Base-by-base conservation (phyloP, 2,113 vertebrate genomes). In the Pelodiscus sinensis region DNA sequence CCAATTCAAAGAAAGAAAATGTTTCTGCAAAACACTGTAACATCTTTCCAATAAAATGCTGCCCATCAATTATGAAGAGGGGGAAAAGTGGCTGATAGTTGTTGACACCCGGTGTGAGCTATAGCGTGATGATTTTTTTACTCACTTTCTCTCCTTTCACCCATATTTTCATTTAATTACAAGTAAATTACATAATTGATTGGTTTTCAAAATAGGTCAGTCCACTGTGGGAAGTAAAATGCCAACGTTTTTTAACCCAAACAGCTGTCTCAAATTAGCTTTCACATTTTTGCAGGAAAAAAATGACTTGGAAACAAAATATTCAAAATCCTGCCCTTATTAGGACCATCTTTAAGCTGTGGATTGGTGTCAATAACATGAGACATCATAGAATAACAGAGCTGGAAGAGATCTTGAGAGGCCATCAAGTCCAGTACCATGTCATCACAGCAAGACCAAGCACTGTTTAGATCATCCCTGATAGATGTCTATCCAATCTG, bases 181-280 rank as follows among this genome's bases (percentile, higher is more conserved):
- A 77, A 50, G 71, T 58, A 84, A 83, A 82, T 44, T 86, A n/a
- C 81, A 82, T 90, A 84, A 90, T 73, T 31, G 81, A 90, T 78
- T 81, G n/a, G 73, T 65, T 87, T 84, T 88, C 79, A 50, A 44
- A 90, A 80, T 73, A 82, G 73, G 58, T 86, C 81, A 90, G 31
- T 83, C 71, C 71, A 44, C 27, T 21, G n/a, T 50, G 44, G 25
- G 79, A 85, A 90, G 57, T 60, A 80, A 81, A 90, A 73, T 44
- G 85, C 73, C 79, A 87, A 73, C 54, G 79, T 68, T 52, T 80
- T 88, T 87, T 80, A 58, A 79, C 79, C 82, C 35, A 2, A 29
- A 38, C 79, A 81, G 65, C 68, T 84, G 82, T 84, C 82, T 68
- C 62, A 54, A 84, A 84, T 71, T 84, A 84, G 60, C 60, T 71